Evolutionary conservation across 2,113 vertebrate species (phyloP), one percentile per base, ranked within the genome.

Genomic region (Chrysochloris asiatica): DNA sequence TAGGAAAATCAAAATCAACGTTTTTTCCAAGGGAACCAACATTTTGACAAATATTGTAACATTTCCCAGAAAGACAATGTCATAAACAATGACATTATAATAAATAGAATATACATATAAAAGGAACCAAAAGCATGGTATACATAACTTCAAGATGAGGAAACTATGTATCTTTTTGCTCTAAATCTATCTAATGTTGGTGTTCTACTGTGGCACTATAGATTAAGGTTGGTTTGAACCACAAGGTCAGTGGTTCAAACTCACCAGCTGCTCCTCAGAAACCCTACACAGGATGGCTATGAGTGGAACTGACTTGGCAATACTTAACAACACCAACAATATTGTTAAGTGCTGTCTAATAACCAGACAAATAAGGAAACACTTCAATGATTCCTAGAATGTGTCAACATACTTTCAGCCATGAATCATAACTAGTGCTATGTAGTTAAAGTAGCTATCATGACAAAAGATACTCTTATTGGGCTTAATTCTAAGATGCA

Each of bases 291-390:
- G n/a, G n/a, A n/a, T n/a, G n/a, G n/a, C n/a, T n/a, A n/a, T n/a
- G n/a, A n/a, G n/a, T n/a, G n/a, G n/a, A n/a, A n/a, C n/a, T n/a
- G n/a, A n/a, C n/a, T n/a, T n/a, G n/a, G n/a, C n/a, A n/a, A n/a
- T n/a, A n/a, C n/a, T n/a, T n/a, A n/a, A n/a, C n/a, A n/a, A n/a
- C n/a, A n/a, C n/a, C n/a, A n/a, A n/a, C n/a, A n/a, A n/a, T n/a
- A n/a, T n/a, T n/a, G n/a, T n/a, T n/a, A n/a, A n/a, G n/a, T n/a
- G n/a, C n/a, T n/a, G n/a, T n/a, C n/a, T n/a, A n/a, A n/a, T n/a
- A 89, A 75, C 12, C 56, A 89, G 50, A 87, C 24, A 92, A 61
- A 67, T 36, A 65, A 85, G 38, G 30, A 86, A 76, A 54, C 28
- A 54, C 22, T 47, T 80, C 50, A 30, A 0, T 82, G 54, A 59